These are phyloP conservation scores for Aphidoletes aphidimyza DNA, from an alignment of 2,888 invertebrate genomes.

Conservation along the genomic window DNA sequence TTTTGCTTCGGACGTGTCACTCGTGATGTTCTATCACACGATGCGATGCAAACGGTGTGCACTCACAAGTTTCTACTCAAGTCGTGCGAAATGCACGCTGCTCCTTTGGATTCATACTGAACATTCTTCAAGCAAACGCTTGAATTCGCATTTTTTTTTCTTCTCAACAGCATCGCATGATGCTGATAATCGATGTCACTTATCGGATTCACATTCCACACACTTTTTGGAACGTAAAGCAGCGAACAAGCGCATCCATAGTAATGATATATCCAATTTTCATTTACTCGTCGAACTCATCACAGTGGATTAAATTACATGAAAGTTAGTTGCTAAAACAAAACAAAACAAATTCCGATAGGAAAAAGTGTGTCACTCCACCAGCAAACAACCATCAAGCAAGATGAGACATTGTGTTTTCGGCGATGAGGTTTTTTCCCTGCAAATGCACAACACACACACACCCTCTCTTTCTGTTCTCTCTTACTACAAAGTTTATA, in stretches of 20 bases:
- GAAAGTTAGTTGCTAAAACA: slow-evolving; percentile 14
- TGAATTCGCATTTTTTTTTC: neutral
- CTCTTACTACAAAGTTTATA: no score
- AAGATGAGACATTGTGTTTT: neutral
- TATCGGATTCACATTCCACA: neutral
- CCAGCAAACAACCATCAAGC: neutral
- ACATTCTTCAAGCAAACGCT: neutral
- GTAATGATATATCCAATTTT: slow-evolving; percentile 50
- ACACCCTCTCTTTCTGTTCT: no score
- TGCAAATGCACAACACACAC: no score
- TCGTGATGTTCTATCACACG: neutral
- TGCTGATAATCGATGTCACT: slow-evolving; percentile 43
- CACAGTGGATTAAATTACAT: slow-evolving; percentile 33
- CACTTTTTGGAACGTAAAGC: neutral
- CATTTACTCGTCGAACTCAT: neutral
- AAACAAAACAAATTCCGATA: neutral
- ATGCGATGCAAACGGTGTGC: no score
- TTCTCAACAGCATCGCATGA: neutral
- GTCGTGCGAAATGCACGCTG: no score
- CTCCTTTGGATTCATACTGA: no score
- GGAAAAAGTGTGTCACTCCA: no score
- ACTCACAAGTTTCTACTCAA: no score
- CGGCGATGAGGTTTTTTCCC: neutral
- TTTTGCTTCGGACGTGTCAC: neutral
- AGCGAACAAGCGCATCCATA: neutral